Evolutionary conservation across 2,113 vertebrate genomes (phyloP), one percentile per base, ranked within the genome.

Genomic region (Cottus gobio): DNA sequence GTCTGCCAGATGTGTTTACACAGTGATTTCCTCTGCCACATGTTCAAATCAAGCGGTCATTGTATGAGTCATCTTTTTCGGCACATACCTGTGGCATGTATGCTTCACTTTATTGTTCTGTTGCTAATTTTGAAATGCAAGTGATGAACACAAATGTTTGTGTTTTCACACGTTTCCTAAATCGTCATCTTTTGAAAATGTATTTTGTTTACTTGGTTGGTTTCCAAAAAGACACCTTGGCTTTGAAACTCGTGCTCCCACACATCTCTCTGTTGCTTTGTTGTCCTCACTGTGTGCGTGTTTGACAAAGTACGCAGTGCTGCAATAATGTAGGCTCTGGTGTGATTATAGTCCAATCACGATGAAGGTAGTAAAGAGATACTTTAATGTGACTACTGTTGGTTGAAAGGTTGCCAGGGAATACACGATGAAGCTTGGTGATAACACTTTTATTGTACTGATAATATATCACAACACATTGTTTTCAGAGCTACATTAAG

Each of bases 1-100:
- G 88, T 79, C 22, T 78, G 70, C 70, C 80, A 80, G 84, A 70
- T 28, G 39, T 93, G 91, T 94, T 93, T 93, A 75, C 92, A 85
- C 86, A 92, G 88, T 70, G 52, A 75, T 77, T 62, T 81, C 75
- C 85, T 63, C 46, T 36, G 68, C 81, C 72, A 76, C 77, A 77
- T 77, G 84, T 66, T 75, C 76, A 80, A 65, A 86, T 73, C 60
- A 77, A 82, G 80, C 65, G 46, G 22, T 80, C 68, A 34, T 85
- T 28, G 67, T 67, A 37, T 89, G 84, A 87, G 75, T 86, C 83
- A 85, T 58, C 46, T 81, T 81, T 85, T 87, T 75, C 70, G 7
- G 46, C 50, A 80, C 39, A 71, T 63, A 48, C 50, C n/a, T 57
- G 50, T 2, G 9, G 7, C n/a, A 37, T 42, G 42, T 31, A 22